phyloP scores from a whole-genome alignment of 92 coral and sea anemone genomes.

The Umimayanthus kanabou region DNA sequence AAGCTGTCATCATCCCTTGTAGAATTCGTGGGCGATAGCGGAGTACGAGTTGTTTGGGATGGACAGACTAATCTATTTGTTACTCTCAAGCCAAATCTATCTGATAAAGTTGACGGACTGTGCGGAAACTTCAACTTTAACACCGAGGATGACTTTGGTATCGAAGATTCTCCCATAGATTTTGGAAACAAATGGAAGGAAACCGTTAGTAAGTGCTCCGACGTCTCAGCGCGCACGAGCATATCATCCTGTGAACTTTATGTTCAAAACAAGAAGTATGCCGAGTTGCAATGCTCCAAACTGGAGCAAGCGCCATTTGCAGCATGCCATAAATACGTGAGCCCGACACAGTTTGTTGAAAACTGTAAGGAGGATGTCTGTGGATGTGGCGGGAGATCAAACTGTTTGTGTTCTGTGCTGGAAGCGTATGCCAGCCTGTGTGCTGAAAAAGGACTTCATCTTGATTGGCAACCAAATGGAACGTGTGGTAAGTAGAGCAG shows the following conservation, averaged over 20 bases:
- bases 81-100: conserved; percentile 23
- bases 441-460: conserved; percentile 42
- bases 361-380: conserved; percentile 49
- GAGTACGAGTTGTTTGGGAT: conserved; percentile 47
- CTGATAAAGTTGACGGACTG: conserved; percentile 36
- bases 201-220: conserved; percentile 1
- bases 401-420: conserved; percentile 42
- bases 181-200: conserved; percentile 52
- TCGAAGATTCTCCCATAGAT: conserved; percentile 31
- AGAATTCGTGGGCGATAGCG: conserved; percentile 21
- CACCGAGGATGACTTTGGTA: conserved; percentile 45
- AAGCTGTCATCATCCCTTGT: conserved; percentile 38
- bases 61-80: conserved; percentile 40
- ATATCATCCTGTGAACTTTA: conserved; percentile 31
- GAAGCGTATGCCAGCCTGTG: conserved; percentile 37
- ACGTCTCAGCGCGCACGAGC: not conserved
- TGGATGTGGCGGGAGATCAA: conserved; percentile 30
- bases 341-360: conserved; percentile 31
- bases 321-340: conserved; percentile 42
- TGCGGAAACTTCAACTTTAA: conserved; percentile 50
- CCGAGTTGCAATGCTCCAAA: conserved; percentile 34
- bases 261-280: conserved; percentile 29
- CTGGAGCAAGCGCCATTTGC: conserved; percentile 37
- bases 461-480: conserved; percentile 7
- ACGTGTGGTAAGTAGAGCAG: not conserved